Conservation (phyloP, 2,888 invertebrate genomes). For the Helleia helle region DNA sequence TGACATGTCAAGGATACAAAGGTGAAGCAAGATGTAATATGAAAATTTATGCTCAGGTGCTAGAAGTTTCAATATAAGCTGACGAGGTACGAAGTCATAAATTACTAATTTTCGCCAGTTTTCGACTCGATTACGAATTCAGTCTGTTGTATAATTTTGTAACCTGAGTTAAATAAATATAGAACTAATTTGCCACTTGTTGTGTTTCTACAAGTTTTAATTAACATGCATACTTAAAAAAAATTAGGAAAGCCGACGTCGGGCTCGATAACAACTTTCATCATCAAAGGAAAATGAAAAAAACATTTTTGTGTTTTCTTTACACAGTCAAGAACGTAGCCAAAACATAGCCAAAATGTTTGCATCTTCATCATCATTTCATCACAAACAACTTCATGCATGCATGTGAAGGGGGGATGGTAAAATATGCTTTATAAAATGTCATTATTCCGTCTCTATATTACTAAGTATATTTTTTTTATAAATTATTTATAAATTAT, state of each 20-base stretch:
- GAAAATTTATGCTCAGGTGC: constrained; percentile 13
- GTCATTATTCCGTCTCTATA: too few species aligned
- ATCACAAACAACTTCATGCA: too few species aligned
- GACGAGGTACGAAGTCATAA: constrained; percentile 14
- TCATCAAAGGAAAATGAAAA: neutral
- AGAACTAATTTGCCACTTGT: neutral
- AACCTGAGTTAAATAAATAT: neutral
- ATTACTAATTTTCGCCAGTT: constrained; percentile 7
- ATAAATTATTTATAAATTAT: too few species aligned
- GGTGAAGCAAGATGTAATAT: constrained; percentile 5
- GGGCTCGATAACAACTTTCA: neutral
- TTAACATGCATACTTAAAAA: neutral
- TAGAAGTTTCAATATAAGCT: constrained; percentile 12
- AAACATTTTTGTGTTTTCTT: neutral
- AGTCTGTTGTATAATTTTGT: constrained; percentile 5
- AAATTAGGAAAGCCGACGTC: neutral
- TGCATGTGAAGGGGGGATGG: too few species aligned
- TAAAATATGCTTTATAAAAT: too few species aligned
- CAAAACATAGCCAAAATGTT: too few species aligned
- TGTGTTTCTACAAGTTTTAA: neutral
- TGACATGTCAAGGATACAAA: too few species aligned
- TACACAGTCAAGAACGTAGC: too few species aligned
- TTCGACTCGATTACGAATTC: constrained; percentile 2
- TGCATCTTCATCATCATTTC: too few species aligned
- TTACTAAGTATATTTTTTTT: too few species aligned